A percentile compares a stretch with the other conserved stretches of the same genome.
These are phyloP conservation scores for Eupeodes latifasciatus DNA, from an alignment of 2,888 invertebrate genomes.

Conservation along the genomic window DNA sequence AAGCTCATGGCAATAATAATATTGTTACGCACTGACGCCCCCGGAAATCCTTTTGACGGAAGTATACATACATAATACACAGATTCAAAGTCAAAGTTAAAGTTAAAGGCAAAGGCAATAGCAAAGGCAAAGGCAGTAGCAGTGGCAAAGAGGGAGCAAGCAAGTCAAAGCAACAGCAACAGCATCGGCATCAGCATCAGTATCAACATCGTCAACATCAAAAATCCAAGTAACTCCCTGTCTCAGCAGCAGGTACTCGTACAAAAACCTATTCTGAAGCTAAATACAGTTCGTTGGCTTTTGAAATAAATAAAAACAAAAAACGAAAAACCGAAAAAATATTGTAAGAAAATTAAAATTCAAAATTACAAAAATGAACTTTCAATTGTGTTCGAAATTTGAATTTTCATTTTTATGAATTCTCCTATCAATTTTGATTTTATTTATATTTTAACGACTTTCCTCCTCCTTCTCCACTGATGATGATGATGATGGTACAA, in stretches of 20 bases:
- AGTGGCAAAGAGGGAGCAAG: background rate
- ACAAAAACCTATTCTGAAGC: background rate
- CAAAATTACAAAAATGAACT: constrained; percentile 37
- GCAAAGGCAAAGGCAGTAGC: background rate
- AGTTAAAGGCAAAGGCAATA: background rate
- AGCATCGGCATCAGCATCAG: background rate
- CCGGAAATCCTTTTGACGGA: constrained; percentile 54
- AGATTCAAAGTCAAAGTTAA: constrained; percentile 4
- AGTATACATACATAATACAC: background rate
- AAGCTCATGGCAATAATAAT: constrained; percentile 28
- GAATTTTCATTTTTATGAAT: constrained; percentile 44
- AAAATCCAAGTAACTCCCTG: background rate
- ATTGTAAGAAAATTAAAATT: constrained; percentile 31
- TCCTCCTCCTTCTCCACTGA: background rate
- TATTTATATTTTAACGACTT: constrained; percentile 33
- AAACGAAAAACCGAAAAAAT: background rate
- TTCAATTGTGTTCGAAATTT: constrained; percentile 46
- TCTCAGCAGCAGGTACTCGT: constrained; percentile 3
- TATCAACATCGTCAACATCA: background rate
- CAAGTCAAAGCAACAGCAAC: background rate
- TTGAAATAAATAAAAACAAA: too few species aligned
- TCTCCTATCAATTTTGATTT: constrained; percentile 41
- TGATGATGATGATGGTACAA: background rate
- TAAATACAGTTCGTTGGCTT: constrained; percentile 3
- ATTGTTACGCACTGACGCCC: constrained; percentile 41